Evolutionary conservation across 2,888 invertebrate genomes (phyloP).

Genomic region (Alviniconcha strummeri): DNA sequence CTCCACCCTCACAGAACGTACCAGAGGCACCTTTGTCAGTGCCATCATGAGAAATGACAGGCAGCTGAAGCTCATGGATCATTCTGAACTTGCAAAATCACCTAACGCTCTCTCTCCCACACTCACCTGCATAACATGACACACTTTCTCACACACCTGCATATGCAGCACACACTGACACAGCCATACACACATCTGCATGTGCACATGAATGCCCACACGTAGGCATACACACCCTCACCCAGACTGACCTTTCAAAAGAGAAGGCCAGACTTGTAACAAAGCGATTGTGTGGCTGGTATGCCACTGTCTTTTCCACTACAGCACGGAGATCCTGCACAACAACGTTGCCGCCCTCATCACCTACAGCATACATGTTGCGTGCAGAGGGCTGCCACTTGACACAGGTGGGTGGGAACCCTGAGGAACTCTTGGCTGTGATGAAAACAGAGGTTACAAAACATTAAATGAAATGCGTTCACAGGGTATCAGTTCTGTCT

Average conservation of each 20-base stretch:
- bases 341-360: slow-evolving; percentile 76
- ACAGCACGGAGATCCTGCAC: slow-evolving; percentile 76
- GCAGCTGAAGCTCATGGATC: neutral
- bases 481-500: too few relatives aligned
- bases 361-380: slow-evolving; percentile 73
- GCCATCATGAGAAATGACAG: too few relatives aligned
- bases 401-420: slow-evolving; percentile 63
- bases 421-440: slow-evolving; percentile 73
- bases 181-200: neutral
- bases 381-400: slow-evolving; percentile 63
- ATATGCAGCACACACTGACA: neutral
- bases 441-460: neutral
- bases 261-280: slow-evolving; percentile 63
- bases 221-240: neutral
- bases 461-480: neutral
- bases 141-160: neutral
- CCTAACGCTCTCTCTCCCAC: too few relatives aligned
- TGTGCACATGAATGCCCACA: neutral
- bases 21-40: too few relatives aligned
- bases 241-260: slow-evolving; percentile 47
- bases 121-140: neutral
- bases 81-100: neutral
- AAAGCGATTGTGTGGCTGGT: slow-evolving; percentile 55
- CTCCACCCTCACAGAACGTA: too few relatives aligned
- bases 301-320: slow-evolving; percentile 45